Base-by-base conservation (phyloP, 2,797 vertebrate species). In the Tenualosa ilisha region DNA sequence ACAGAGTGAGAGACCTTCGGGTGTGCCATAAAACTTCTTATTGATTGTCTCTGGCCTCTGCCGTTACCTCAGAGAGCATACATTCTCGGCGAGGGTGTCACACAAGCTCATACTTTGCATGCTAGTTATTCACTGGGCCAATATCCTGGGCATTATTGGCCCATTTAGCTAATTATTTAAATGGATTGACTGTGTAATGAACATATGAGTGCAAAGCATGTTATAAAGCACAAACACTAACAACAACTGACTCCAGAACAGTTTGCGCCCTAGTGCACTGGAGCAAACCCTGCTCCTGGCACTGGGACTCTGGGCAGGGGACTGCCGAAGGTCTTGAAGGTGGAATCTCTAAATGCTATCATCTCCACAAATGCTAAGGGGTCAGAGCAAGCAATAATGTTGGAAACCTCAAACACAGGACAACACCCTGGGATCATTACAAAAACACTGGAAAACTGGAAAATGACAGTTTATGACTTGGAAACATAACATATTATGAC, bases 131-230 rank as follows among this genome's bases (percentile, higher is more conserved):
- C 81, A 81, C 72, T 50, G 31, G 61, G 72, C 83, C 40, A 54
- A 84, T 81, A 86, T 75, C 54, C 83, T 6, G 12, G 20, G 72
- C 51, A 84, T 53, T 84, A 87, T 83, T 51, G 81, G 50, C 61
- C 68, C 51, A 81, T 79, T 86, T 83, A 53, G 83, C 40, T 89
- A 83, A 89, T 89, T 86, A 84, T 83, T 63, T 63, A 49, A 72
- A 79, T 50, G 63, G 72, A 86, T 84, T 84, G 75, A 83, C 31
- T 65, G 75, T 82, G 84, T 82, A 15, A 15, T 7, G 37, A 79
- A 79, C 72, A 79, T 79, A 79, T 46, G 72, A 43, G 72, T 20
- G 7, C 46, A 79, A 79, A 79, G 15, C 72, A 79, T 43, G 37
- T 75, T 40, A 37, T 5, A 79, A 46, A 72, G 72, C 6, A 46